Percentiles rank a stretch among this genome's conserved stretches.
phyloP scores from a whole-genome alignment of 1,140 invertebrate species.

The Spodoptera frugiperda region DNA sequence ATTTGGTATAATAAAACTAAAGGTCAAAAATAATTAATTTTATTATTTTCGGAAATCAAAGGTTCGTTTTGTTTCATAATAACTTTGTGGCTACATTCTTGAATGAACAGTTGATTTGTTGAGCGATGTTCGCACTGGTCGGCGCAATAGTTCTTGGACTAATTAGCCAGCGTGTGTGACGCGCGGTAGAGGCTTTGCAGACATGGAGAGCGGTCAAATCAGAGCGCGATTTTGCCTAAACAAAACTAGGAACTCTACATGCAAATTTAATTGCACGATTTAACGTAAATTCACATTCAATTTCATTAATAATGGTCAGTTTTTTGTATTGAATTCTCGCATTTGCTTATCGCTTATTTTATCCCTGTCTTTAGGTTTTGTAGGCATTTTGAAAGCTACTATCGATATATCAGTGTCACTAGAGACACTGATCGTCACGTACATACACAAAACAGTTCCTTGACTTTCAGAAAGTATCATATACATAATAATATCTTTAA shows the following conservation, averaged over 20 bases:
- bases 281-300: background rate
- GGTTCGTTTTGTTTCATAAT: slow-evolving; percentile 14
- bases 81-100: slow-evolving; percentile 26
- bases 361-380: too few relatives aligned
- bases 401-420: too few relatives aligned
- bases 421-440: too few relatives aligned
- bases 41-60: slow-evolving; percentile 28
- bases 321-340: too few relatives aligned
- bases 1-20: slow-evolving; percentile 14
- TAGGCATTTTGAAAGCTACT: too few relatives aligned
- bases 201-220: background rate
- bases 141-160: slow-evolving; percentile 48
- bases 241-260: background rate
- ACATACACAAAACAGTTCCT: too few relatives aligned
- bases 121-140: slow-evolving; percentile 19
- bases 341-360: too few relatives aligned
- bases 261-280: too few relatives aligned
- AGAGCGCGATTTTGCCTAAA: background rate
- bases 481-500: too few relatives aligned
- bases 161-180: slow-evolving; percentile 43
- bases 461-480: too few relatives aligned
- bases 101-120: slow-evolving; percentile 40
- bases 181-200: slow-evolving; percentile 3
- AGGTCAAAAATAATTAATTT: slow-evolving; percentile 41
- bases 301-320: too few relatives aligned